Base-by-base conservation (phyloP, 1,140 invertebrate genomes). In the Drosophila repleta region DNA sequence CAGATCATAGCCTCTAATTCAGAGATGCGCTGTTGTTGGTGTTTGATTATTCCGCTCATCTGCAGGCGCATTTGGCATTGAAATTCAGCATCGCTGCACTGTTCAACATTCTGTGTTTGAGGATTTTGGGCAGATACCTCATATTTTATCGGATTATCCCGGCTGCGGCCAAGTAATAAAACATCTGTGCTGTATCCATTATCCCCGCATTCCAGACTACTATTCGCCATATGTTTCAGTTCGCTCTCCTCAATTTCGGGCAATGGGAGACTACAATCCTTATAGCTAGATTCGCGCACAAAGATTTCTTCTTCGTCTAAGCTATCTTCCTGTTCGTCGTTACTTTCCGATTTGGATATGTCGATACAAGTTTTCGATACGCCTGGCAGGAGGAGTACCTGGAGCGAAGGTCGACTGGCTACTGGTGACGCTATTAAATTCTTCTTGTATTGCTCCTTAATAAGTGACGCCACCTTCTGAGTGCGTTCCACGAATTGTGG, bases 401-500 rank as follows among this genome's bases (percentile, higher is more conserved):
- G 74, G 4, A 88, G 65, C 13, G 69, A 55, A 5, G 71, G 58
- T 13, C 58, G 58, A 1, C 45, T 37, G n/a, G n/a, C 26, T n/a
- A 15, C 13, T 11, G 4, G 4, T 5, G 48, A 20, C 10, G 4
- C 24, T 24, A 11, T n/a, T 2, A 1, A 21, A 0, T 21, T 37
- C 26, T 41, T 24, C 35, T 21, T 41, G 29, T 3, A 57, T 10
- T 46, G 53, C 6, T 49, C 39, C 29, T 45, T 67, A 10, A 56
- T 55, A 4, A 56, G 60, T 1, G 51, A 43, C 0, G 68, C 58
- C 21, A 83, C 60, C 43, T 32, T 29, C 26, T 79, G 71, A 39
- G 84, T 66, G n/a, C 74, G 61, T 24, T 60, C 51, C 48, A 89
- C 76, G 35, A 89, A 89, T 10, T 89, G 57, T 1, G 83, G 84